phyloP scores from a whole-genome alignment of 2,888 invertebrate genomes.

The Sepiola atlantica region DNA sequence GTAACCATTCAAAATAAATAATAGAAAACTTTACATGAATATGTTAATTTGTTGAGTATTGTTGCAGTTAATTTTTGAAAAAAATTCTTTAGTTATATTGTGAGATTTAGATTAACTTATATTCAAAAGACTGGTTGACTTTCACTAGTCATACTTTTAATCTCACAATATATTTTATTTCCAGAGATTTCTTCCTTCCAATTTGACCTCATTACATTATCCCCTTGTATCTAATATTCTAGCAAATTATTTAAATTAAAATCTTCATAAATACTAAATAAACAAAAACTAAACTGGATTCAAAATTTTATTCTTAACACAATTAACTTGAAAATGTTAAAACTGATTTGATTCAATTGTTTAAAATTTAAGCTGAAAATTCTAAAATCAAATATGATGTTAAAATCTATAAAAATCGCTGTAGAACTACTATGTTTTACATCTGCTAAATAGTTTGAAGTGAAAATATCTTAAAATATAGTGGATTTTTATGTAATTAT shows the following conservation, averaged over 20 bases:
- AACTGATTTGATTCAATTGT: not conserved
- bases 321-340: not conserved
- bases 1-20: not conserved
- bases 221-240: not conserved
- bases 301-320: not conserved
- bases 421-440: no score
- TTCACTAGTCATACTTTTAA: not conserved
- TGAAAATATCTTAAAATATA: no score
- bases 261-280: not conserved
- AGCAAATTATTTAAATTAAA: no score
- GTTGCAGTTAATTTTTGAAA: not conserved
- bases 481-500: no score
- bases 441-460: no score
- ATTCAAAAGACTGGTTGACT: not conserved
- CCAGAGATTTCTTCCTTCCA: not conserved
- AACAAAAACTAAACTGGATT: not conserved
- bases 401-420: no score
- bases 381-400: no score
- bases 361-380: not conserved
- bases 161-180: not conserved
- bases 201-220: not conserved
- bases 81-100: not conserved
- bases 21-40: not conserved
- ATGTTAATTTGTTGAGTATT: not conserved
- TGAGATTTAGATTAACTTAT: not conserved